Percentiles rank a stretch among this genome's conserved stretches.
phyloP scores from a whole-genome alignment of 2,113 vertebrate species.

The Dissostichus mawsoni region DNA sequence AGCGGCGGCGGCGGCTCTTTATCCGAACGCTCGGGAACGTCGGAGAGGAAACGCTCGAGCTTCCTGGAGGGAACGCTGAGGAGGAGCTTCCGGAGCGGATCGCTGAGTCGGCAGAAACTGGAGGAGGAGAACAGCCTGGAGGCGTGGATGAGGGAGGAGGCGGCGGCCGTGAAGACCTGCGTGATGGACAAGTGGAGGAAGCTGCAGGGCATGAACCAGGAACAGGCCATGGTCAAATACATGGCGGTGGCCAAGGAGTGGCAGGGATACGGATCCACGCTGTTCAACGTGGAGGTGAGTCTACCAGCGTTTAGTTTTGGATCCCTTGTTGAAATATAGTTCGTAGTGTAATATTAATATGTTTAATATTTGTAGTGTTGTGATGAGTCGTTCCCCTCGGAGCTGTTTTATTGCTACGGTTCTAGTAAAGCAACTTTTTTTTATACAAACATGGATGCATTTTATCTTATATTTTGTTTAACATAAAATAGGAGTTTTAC shows the following conservation, averaged over 20 bases:
- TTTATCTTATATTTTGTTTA: constrained; percentile 50
- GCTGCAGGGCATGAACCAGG: constrained; percentile 92
- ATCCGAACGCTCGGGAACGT: constrained; percentile 57
- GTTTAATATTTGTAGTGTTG: constrained; percentile 81
- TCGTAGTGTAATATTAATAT: too few species aligned
- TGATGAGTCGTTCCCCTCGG: constrained; percentile 91
- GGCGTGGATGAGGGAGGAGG: constrained; percentile 94
- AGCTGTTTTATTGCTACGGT: constrained; percentile 45
- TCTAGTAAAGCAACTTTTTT: too few species aligned
- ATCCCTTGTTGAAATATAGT: neutral
- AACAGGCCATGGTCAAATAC: constrained; percentile 95
- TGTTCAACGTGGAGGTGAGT: constrained; percentile 96
- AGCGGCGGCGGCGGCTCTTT: constrained; percentile 25
- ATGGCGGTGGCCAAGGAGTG: constrained; percentile 96
- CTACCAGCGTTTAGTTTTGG: too few species aligned
- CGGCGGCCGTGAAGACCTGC: constrained; percentile 85
- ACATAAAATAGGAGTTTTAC: neutral
- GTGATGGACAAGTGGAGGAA: constrained; percentile 96
- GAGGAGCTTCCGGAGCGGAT: constrained; percentile 91
- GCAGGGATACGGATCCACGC: constrained; percentile 95
- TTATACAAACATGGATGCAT: neutral
- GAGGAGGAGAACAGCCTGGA: constrained; percentile 92
- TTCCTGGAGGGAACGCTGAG: constrained; percentile 96
- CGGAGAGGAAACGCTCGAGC: constrained; percentile 91
- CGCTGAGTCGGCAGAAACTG: constrained; percentile 85